phyloP scores from a whole-genome alignment of 2,888 invertebrate genomes.

The Leptopilina syphax region DNA sequence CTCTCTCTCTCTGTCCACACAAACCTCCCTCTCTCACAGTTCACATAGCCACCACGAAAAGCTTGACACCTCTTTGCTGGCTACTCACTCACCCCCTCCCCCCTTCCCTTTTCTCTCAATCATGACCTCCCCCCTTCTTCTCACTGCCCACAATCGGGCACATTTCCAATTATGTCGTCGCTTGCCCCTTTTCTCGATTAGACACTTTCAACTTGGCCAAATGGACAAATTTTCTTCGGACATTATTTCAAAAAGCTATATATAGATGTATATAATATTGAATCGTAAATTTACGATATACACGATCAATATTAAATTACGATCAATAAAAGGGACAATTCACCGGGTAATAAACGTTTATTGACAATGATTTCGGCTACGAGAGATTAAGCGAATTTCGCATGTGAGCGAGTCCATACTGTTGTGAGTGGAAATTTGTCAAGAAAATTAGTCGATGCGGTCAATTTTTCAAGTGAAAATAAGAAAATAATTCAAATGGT shows the following conservation, averaged over 20 bases:
- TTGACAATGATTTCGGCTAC: constrained; percentile 15
- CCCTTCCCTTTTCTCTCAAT: not conserved
- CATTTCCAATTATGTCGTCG: not conserved
- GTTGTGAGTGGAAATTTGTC: too few relatives aligned
- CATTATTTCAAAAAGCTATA: not conserved
- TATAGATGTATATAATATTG: not conserved
- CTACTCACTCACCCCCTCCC: not conserved
- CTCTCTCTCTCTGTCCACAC: too few relatives aligned
- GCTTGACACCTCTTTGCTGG: constrained; percentile 28
- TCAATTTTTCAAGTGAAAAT: too few relatives aligned
- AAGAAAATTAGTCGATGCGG: too few relatives aligned
- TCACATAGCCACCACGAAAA: not conserved
- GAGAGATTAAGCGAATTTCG: constrained; percentile 20
- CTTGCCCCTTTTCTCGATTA: not conserved
- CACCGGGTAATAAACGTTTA: constrained; percentile 9
- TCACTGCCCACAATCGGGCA: too few relatives aligned
- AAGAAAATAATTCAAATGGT: too few relatives aligned
- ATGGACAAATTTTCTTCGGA: constrained; percentile 3
- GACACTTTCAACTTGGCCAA: constrained; percentile 9
- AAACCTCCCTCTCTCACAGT: constrained; percentile 52
- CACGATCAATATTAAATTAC: constrained; percentile 31
- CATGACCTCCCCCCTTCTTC: not conserved
- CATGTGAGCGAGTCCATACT: not conserved
- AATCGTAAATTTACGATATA: constrained; percentile 16
- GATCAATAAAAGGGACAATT: constrained; percentile 20